phyloP scores from a whole-genome alignment of 1,140 invertebrate species.

The Hyposmocoma kahamanoa region DNA sequence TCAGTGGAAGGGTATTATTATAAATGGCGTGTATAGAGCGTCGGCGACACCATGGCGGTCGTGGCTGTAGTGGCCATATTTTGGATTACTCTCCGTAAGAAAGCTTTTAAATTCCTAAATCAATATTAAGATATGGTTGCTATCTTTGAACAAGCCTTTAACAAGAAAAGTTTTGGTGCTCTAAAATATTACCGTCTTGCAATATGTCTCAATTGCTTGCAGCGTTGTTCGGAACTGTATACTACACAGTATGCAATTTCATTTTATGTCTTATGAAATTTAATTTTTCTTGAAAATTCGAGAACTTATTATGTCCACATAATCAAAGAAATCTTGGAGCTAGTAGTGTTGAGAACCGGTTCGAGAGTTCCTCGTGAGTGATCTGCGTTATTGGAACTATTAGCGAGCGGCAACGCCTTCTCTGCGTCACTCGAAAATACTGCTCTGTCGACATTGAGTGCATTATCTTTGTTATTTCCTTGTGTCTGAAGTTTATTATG shows the following conservation, averaged over 20 bases:
- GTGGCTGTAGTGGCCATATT: background rate
- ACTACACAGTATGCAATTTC: background rate
- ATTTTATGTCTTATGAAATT: background rate
- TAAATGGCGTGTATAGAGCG: slow-evolving; percentile 47
- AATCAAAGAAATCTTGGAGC: background rate
- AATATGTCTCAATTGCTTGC: background rate
- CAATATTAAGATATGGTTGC: background rate
- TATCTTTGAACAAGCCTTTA: too few species aligned
- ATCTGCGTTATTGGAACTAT: slow-evolving; percentile 6
- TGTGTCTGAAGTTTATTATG: background rate
- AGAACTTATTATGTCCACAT: background rate
- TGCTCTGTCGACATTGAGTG: too few species aligned
- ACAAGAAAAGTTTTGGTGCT: background rate
- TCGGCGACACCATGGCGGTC: slow-evolving; percentile 31
- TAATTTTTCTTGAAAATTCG: background rate
- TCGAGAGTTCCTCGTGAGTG: background rate
- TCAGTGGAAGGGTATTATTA: slow-evolving; percentile 42
- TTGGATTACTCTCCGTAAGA: background rate
- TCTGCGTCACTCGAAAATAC: too few species aligned
- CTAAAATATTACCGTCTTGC: background rate
- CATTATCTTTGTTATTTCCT: too few species aligned
- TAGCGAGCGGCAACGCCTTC: background rate
- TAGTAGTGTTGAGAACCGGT: background rate
- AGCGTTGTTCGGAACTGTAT: background rate
- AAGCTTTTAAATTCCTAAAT: background rate